These are phyloP conservation scores for Leptodactylus fuscus DNA, from an alignment of 2,113 vertebrate genomes.

Conservation along the genomic window DNA sequence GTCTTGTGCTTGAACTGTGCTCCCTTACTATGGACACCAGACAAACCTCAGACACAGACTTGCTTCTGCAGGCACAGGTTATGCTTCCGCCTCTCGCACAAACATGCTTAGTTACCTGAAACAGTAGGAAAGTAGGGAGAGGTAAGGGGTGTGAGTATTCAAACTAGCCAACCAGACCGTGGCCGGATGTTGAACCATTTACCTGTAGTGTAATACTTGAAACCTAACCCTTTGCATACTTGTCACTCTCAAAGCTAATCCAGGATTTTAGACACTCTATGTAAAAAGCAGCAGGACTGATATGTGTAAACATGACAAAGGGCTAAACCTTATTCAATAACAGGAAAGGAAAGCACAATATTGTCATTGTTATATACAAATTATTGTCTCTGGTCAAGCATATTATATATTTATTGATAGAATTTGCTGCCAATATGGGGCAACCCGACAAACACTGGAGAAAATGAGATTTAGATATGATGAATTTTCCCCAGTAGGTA, in stretches of 20 bases:
- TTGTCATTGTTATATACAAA: not conserved
- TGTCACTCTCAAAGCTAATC: not conserved
- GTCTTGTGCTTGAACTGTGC: conserved; percentile 2
- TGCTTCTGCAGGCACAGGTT: conserved; percentile 9
- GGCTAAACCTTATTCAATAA: not conserved
- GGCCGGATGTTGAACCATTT: conserved; percentile 12
- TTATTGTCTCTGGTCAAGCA: not conserved
- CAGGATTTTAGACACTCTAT: not conserved
- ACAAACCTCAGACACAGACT: conserved; percentile 1
- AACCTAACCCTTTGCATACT: conserved; percentile 32
- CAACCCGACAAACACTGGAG: not conserved
- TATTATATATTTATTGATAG: not conserved
- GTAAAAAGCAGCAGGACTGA: not conserved
- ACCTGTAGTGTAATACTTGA: conserved; percentile 25
- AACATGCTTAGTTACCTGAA: conserved; percentile 47
- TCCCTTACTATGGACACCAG: not conserved
- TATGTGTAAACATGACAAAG: not conserved
- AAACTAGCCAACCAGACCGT: conserved; percentile 31
- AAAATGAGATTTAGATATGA: not conserved
- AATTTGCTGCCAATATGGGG: not conserved
- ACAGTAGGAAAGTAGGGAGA: not conserved
- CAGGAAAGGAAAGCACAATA: not conserved
- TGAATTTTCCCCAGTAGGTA: not conserved
- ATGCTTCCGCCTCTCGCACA: conserved; percentile 42
- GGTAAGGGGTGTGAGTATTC: conserved; percentile 31